Conservation (phyloP, 2,797 vertebrate species). For the Siniperca obscura region DNA sequence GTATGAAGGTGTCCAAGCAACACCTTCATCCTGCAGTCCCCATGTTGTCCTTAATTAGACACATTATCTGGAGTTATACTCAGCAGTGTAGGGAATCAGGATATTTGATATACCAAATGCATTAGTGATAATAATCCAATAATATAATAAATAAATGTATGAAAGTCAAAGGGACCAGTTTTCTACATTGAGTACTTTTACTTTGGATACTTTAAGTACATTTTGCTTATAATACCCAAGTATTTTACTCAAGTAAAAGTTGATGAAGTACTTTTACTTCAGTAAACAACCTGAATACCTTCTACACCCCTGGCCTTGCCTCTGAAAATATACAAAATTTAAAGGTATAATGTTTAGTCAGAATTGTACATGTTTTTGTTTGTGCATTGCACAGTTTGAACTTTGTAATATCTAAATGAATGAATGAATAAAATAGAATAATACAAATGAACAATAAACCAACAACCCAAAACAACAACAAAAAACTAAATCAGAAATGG, state of each 20-base stretch:
- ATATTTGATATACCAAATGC: not conserved
- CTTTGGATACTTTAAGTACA: not conserved
- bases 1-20: not conserved
- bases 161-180: not conserved
- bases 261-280: not conserved
- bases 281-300: not conserved
- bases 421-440: not conserved
- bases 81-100: not conserved
- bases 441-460: not conserved
- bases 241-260: not conserved
- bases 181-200: not conserved
- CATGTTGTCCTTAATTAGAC: not conserved
- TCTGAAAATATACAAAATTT: not conserved
- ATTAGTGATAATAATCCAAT: not conserved
- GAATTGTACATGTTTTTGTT: not conserved
- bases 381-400: not conserved
- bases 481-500: not conserved
- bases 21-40: not conserved
- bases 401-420: not conserved
- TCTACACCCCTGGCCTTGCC: not conserved
- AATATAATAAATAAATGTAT: not conserved
- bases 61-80: not conserved
- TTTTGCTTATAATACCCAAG: not conserved
- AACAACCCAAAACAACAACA: not conserved
- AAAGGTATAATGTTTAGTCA: not conserved